phyloP scores from a whole-genome alignment of 2,113 vertebrate species.

The Panurus biarmicus region DNA sequence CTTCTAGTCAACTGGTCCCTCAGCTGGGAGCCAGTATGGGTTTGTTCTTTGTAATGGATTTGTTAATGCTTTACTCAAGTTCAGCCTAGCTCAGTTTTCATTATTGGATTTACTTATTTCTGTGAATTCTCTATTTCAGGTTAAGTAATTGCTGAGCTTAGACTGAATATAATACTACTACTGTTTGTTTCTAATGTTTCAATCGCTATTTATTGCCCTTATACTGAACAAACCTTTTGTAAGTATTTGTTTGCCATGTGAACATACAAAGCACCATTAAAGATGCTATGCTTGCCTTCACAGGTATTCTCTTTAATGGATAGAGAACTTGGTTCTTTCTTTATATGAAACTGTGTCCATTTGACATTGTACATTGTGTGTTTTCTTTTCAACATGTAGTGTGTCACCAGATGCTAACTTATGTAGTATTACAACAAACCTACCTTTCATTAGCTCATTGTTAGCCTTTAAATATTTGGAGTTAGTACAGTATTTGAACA shows the following conservation, averaged over 20 bases:
- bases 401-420: not conserved
- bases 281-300: not conserved
- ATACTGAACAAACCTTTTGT: not conserved
- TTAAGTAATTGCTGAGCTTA: not conserved
- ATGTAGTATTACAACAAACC: not conserved
- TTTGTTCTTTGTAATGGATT: slow-evolving; percentile 41
- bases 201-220: not conserved
- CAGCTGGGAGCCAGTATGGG: not conserved
- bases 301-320: not conserved
- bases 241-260: not conserved
- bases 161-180: not conserved
- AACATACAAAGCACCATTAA: not conserved
- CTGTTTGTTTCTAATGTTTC: slow-evolving; percentile 10
- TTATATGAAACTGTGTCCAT: not conserved
- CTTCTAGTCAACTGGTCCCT: slow-evolving; percentile 11
- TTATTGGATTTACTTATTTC: slow-evolving; percentile 8
- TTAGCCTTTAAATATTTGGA: not conserved
- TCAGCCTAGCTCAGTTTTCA: not conserved
- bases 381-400: not conserved
- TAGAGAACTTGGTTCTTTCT: not conserved
- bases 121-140: not conserved
- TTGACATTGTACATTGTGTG: not conserved
- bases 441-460: not conserved
- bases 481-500: not conserved
- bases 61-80: slow-evolving; percentile 6